Evolutionary conservation across 1,140 invertebrate genomes (phyloP).

Genomic region (Drosophila persimilis): DNA sequence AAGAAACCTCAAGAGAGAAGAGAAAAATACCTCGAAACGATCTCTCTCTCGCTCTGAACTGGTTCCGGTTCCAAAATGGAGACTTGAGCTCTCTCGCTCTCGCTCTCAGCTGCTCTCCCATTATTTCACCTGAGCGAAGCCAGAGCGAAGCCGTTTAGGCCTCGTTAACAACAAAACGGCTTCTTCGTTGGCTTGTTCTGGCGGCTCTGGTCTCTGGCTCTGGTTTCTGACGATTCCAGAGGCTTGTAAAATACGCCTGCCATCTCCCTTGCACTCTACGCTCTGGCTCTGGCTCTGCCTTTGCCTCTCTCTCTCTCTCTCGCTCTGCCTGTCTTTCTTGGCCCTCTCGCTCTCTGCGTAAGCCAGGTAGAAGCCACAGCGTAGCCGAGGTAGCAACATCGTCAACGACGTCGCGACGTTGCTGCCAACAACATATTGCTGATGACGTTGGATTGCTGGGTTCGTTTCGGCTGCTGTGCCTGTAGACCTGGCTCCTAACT

Average conservation of each 20-base stretch:
- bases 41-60: constrained; percentile 32
- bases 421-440: constrained; percentile 66
- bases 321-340: neutral
- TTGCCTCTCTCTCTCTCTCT: constrained; percentile 8
- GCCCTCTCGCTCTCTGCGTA: constrained; percentile 72
- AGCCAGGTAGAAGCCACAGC: constrained; percentile 79
- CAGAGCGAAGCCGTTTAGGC: constrained; percentile 69
- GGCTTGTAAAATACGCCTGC: constrained; percentile 44
- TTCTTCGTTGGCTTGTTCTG: constrained; percentile 66
- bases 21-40: constrained; percentile 19
- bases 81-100: constrained; percentile 9
- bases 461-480: constrained; percentile 15
- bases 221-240: constrained; percentile 17
- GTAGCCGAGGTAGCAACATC: constrained; percentile 80
- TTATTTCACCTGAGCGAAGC: constrained; percentile 36
- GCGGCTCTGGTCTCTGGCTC: neutral
- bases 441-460: constrained; percentile 62
- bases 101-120: constrained; percentile 19
- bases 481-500: constrained; percentile 41
- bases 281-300: too few relatives aligned
- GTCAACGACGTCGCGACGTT: constrained; percentile 50
- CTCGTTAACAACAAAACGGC: constrained; percentile 79
- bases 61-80: constrained; percentile 71
- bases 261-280: constrained; percentile 31
- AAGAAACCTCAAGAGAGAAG: constrained; percentile 2